Percentiles rank a stretch among this genome's conserved stretches.
These are phyloP conservation scores for Drosophila affinis DNA, from an alignment of 2,888 invertebrate genomes.

Conservation along the genomic window DNA sequence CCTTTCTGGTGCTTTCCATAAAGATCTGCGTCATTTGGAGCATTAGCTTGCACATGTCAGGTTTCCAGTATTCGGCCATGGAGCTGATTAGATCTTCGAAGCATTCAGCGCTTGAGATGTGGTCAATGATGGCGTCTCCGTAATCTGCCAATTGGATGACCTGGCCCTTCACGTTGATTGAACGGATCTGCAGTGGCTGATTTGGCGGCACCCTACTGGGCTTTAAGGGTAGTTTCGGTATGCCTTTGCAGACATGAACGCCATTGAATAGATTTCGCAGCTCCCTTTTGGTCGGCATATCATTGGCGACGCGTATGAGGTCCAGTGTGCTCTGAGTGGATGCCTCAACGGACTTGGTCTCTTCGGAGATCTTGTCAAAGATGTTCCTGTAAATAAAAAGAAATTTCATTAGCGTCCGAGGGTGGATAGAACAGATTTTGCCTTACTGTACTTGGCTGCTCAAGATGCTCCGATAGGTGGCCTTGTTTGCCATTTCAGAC, in stretches of 20 bases:
- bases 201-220: neutral
- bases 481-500: neutral
- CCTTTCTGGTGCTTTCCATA: slow-evolving; percentile 11
- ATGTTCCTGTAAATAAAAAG: neutral
- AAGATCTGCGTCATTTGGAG: slow-evolving; percentile 41
- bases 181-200: neutral
- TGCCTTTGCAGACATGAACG: neutral
- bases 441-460: slow-evolving; percentile 2
- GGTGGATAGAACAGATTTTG: neutral
- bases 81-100: slow-evolving; percentile 46
- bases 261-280: neutral
- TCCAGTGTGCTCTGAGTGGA: neutral
- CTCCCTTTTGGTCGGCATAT: neutral
- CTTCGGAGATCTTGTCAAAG: neutral
- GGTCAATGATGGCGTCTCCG: slow-evolving; percentile 27
- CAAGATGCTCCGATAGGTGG: neutral
- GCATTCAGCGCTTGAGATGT: slow-evolving; percentile 41
- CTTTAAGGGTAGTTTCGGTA: neutral
- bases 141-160: slow-evolving; percentile 14
- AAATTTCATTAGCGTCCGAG: neutral
- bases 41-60: slow-evolving; percentile 28
- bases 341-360: neutral
- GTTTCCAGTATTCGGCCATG: slow-evolving; percentile 37
- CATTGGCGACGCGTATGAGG: neutral
- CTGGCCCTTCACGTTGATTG: neutral